Conservation (phyloP, 2,113 vertebrate genomes). For the Bujurquina vittata region DNA sequence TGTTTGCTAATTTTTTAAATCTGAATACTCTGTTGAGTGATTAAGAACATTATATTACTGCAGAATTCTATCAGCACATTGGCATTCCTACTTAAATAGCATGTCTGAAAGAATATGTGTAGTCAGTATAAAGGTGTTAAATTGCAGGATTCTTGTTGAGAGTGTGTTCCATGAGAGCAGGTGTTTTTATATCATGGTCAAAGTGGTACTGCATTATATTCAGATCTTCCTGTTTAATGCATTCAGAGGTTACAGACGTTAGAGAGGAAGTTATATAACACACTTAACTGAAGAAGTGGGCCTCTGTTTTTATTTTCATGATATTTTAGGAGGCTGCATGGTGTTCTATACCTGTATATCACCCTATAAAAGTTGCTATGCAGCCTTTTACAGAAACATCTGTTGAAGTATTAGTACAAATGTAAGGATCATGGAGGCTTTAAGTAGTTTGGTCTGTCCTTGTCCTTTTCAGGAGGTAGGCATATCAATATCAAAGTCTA, state of each 20-base stretch:
- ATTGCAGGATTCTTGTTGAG: not conserved
- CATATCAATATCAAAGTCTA: not conserved
- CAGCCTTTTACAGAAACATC: constrained; percentile 18
- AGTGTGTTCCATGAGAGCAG: not conserved
- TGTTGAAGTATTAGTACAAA: constrained; percentile 11
- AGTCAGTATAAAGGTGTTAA: not conserved
- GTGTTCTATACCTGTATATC: constrained; percentile 6
- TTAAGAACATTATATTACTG: constrained; percentile 21
- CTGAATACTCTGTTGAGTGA: not conserved
- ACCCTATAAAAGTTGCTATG: not conserved
- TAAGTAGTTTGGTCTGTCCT: not conserved
- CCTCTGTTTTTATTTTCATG: constrained; percentile 42
- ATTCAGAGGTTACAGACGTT: constrained; percentile 26
- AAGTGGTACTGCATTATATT: constrained; percentile 12
- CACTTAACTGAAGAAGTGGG: constrained; percentile 51
- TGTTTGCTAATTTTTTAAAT: not conserved
- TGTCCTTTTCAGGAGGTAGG: not conserved
- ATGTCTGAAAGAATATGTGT: not conserved
- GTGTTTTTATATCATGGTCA: constrained; percentile 15
- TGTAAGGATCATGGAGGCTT: not conserved
- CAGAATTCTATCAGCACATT: not conserved
- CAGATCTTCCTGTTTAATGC: constrained; percentile 45
- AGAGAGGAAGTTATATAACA: constrained; percentile 59
- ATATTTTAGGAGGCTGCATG: constrained; percentile 17
- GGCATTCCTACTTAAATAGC: not conserved